phyloP scores from a whole-genome alignment of 2,888 invertebrate species.

The Euphydryas editha region DNA sequence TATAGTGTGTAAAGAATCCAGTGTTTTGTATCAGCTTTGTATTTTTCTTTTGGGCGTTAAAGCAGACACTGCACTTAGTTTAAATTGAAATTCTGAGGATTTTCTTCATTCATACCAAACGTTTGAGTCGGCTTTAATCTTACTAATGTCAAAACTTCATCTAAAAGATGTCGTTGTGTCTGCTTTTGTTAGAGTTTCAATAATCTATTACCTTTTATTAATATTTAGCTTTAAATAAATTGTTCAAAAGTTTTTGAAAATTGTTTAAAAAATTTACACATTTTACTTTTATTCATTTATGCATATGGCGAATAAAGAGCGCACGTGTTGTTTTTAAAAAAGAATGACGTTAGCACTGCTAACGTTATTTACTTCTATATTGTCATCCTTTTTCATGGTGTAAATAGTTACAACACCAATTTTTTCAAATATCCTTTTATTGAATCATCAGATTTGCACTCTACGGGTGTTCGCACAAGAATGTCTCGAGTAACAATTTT shows the following conservation, averaged over 20 bases:
- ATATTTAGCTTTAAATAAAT: neutral
- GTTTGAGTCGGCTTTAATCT: slow-evolving; percentile 34
- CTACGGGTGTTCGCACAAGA: too few species aligned
- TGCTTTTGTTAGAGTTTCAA: slow-evolving; percentile 7
- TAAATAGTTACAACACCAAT: too few species aligned
- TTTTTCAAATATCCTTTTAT: too few species aligned
- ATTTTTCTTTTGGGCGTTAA: slow-evolving; percentile 34
- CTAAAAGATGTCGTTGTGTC: slow-evolving; percentile 23
- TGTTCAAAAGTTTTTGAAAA: neutral
- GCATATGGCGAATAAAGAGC: too few species aligned
- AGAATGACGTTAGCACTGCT: too few species aligned
- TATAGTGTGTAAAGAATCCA: slow-evolving; percentile 7
- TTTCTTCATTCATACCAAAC: slow-evolving; percentile 25
- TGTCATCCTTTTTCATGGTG: too few species aligned
- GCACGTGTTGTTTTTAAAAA: too few species aligned
- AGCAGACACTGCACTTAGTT: slow-evolving; percentile 36
- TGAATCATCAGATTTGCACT: too few species aligned
- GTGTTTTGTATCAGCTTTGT: slow-evolving; percentile 32
- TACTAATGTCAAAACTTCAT: slow-evolving; percentile 37
- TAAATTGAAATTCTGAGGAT: slow-evolving; percentile 34
- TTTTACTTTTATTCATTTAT: too few species aligned
- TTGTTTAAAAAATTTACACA: too few species aligned
- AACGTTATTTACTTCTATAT: too few species aligned
- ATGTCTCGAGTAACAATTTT: too few species aligned
- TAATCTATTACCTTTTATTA: neutral